Evolutionary conservation across 1,140 invertebrate genomes (phyloP).

Genomic region (Notospermus geniculatus): DNA sequence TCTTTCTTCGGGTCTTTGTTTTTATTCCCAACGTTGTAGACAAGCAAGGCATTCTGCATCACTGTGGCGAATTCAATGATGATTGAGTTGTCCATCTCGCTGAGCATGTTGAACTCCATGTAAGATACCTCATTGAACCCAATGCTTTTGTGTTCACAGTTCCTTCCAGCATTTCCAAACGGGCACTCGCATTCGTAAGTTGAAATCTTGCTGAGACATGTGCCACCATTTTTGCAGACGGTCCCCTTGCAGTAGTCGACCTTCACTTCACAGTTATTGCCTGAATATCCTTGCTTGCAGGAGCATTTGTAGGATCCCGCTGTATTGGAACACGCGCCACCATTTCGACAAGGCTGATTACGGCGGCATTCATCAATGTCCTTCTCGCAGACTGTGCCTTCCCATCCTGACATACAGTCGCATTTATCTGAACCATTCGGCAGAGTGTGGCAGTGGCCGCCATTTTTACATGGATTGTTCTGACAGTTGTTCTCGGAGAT

Average conservation of each 20-base stretch:
- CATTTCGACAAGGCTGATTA: slow-evolving; percentile 51
- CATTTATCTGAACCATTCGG: slow-evolving; percentile 79
- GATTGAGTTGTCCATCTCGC: slow-evolving; percentile 81
- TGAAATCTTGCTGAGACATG: slow-evolving; percentile 72
- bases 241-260: slow-evolving; percentile 30
- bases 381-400: slow-evolving; percentile 72
- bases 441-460: slow-evolving; percentile 75
- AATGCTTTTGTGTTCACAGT: slow-evolving; percentile 85
- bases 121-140: slow-evolving; percentile 86
- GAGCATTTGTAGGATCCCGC: slow-evolving; percentile 70
- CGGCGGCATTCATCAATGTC: slow-evolving; percentile 90
- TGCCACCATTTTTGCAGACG: slow-evolving; percentile 60
- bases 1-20: slow-evolving; percentile 59
- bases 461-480: slow-evolving; percentile 87
- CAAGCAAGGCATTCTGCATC: slow-evolving; percentile 77
- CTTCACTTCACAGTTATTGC: slow-evolving; percentile 67
- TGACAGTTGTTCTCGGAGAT: slow-evolving; percentile 67
- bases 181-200: slow-evolving; percentile 70
- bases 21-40: slow-evolving; percentile 81
- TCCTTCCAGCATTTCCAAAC: slow-evolving; percentile 75
- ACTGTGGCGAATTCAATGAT: slow-evolving; percentile 78
- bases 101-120: slow-evolving; percentile 81
- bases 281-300: slow-evolving; percentile 84
- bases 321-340: slow-evolving; percentile 44
- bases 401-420: slow-evolving; percentile 73